Evolutionary conservation across 2,888 invertebrate genomes (phyloP).

Genomic region (Melinaea marsaeus): DNA sequence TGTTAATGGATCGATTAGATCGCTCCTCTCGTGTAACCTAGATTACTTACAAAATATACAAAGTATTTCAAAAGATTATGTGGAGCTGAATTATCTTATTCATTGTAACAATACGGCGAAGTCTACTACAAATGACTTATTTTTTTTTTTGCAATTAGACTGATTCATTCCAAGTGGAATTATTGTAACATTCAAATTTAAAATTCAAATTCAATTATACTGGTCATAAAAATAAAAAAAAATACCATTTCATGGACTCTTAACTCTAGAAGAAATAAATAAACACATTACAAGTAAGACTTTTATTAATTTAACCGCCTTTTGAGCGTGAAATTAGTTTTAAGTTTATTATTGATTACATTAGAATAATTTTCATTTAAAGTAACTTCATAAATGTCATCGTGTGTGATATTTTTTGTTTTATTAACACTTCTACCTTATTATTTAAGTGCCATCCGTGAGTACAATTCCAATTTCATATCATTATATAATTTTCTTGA

Average conservation of each 20-base stretch:
- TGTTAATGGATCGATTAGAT: too few species aligned
- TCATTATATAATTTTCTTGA: conserved; percentile 12
- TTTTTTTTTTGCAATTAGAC: too few species aligned
- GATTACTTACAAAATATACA: too few species aligned
- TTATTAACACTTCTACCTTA: conserved; percentile 43
- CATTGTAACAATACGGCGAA: too few species aligned
- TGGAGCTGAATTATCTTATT: too few species aligned
- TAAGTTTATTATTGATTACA: conserved; percentile 32
- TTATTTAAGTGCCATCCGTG: conserved; percentile 42
- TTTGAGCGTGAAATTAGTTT: conserved; percentile 43
- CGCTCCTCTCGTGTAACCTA: too few species aligned
- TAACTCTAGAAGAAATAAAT: conserved; percentile 25
- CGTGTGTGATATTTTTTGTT: conserved; percentile 46
- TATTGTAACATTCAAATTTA: too few species aligned
- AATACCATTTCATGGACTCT: conserved; percentile 3
- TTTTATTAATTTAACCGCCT: conserved; percentile 39
- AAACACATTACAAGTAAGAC: conserved; percentile 37
- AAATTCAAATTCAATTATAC: too few species aligned
- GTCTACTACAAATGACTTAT: too few species aligned
- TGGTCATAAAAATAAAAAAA: neutral
- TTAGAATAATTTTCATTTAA: conserved; percentile 31
- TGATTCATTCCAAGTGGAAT: too few species aligned
- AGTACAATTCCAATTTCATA: conserved; percentile 35
- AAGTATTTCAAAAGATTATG: too few species aligned
- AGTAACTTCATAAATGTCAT: conserved; percentile 47